Evolutionary conservation across 2,113 vertebrate species (phyloP).

Genomic region (Heptranchias perlo): DNA sequence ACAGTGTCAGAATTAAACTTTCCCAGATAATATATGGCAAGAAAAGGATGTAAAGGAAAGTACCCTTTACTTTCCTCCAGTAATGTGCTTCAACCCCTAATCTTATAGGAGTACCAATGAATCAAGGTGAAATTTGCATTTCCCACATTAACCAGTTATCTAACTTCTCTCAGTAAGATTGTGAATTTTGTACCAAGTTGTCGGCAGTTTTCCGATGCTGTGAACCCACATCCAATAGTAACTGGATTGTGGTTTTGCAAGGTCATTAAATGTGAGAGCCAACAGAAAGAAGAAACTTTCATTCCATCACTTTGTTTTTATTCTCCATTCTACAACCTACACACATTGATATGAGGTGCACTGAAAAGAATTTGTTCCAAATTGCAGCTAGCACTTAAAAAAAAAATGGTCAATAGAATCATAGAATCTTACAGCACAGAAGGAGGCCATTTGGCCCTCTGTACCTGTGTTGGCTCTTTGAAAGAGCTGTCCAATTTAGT

Average conservation of each 20-base stretch:
- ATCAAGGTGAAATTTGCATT: no score
- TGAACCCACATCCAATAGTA: neutral
- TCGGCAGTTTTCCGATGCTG: neutral
- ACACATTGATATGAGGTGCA: neutral
- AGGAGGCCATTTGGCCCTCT: no score
- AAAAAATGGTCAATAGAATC: no score
- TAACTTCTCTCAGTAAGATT: no score
- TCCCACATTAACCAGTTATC: no score
- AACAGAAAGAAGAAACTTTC: neutral
- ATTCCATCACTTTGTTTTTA: neutral
- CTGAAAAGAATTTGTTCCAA: neutral
- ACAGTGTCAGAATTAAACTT: neutral
- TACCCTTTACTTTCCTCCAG: neutral
- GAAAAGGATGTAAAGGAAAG: neutral
- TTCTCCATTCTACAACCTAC: neutral
- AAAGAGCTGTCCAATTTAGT: no score
- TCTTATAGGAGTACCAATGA: neutral
- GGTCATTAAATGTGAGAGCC: neutral
- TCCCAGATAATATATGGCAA: neutral
- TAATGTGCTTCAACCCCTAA: neutral
- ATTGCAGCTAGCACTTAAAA: neutral
- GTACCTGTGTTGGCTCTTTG: no score
- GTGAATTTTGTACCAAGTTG: no score
- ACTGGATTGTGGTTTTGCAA: neutral
- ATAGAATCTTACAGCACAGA: no score